phyloP scores from a whole-genome alignment of 2,113 vertebrate species.

The Zapornia atra region DNA sequence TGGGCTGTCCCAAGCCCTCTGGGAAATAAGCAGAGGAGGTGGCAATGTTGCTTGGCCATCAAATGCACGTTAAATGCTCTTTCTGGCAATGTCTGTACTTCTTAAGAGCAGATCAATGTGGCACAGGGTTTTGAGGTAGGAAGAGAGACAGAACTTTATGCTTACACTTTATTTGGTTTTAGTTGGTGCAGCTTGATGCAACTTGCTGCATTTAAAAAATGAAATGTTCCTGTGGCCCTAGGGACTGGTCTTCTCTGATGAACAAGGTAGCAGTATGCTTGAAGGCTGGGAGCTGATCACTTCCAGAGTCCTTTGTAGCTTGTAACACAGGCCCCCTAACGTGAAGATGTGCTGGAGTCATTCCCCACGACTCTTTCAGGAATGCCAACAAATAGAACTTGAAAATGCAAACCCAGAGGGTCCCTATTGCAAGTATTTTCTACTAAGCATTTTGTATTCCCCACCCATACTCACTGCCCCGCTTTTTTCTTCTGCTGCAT shows the following conservation, averaged over 20 bases:
- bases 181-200: background rate
- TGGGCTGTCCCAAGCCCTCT: background rate
- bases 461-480: too few species aligned
- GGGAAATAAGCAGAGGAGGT: background rate
- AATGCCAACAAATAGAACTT: background rate
- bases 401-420: background rate
- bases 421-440: background rate
- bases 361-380: background rate
- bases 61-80: background rate
- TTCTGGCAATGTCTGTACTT: background rate
- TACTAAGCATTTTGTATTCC: background rate
- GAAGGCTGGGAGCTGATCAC: background rate
- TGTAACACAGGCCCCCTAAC: rapidly evolving
- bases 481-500: background rate
- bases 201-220: background rate
- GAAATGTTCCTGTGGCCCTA: background rate
- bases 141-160: background rate
- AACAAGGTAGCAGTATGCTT: background rate
- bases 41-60: background rate
- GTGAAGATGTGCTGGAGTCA: background rate
- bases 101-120: background rate
- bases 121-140: background rate
- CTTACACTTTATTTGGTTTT: background rate
- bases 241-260: background rate
- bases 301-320: background rate